These are phyloP conservation scores for Catajapyx aquilonaris DNA, from an alignment of 1,140 invertebrate species.

Conservation along the genomic window DNA sequence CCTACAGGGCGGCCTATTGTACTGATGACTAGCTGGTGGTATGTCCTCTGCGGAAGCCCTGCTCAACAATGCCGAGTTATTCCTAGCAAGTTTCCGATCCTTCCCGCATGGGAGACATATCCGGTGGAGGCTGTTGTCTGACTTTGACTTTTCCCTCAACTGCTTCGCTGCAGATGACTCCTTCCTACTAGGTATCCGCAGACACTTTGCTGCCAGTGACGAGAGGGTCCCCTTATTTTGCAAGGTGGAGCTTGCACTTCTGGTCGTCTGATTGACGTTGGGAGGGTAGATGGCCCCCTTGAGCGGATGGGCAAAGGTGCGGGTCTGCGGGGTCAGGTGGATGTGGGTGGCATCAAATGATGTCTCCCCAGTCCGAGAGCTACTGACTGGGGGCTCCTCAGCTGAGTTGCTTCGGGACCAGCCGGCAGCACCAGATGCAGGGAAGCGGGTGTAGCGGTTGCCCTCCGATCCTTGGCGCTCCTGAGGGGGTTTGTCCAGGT, in stretches of 20 bases:
- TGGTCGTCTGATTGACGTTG: slow-evolving; percentile 2
- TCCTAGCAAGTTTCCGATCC: neutral
- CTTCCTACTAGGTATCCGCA: slow-evolving; percentile 11
- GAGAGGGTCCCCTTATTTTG: slow-evolving; percentile 9
- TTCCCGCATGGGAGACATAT: slow-evolving; percentile 12
- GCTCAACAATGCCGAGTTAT: neutral
- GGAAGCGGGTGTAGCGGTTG: slow-evolving; percentile 16
- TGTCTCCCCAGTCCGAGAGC: slow-evolving; percentile 3
- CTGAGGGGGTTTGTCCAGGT: slow-evolving; percentile 3
- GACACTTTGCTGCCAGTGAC: slow-evolving; percentile 12
- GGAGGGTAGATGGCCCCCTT: slow-evolving; percentile 11
- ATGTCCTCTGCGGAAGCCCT: neutral
- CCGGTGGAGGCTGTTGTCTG: slow-evolving; percentile 18
- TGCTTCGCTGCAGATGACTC: slow-evolving; percentile 7
- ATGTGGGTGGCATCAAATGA: slow-evolving; percentile 15
- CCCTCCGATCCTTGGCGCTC: neutral
- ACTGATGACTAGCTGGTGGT: no score
- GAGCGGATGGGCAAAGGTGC: slow-evolving; percentile 15
- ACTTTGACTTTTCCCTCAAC: slow-evolving; percentile 17
- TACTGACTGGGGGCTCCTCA: neutral
- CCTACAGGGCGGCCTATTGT: no score
- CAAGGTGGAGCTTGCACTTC: slow-evolving; percentile 7
- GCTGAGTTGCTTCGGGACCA: slow-evolving; percentile 4
- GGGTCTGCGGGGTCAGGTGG: slow-evolving; percentile 15
- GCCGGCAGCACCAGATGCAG: slow-evolving; percentile 4